Percentiles rank a stretch among this genome's conserved stretches.
These are phyloP conservation scores for Pogoniulus pusillus DNA, from an alignment of 2,797 vertebrate genomes.

Conservation along the genomic window DNA sequence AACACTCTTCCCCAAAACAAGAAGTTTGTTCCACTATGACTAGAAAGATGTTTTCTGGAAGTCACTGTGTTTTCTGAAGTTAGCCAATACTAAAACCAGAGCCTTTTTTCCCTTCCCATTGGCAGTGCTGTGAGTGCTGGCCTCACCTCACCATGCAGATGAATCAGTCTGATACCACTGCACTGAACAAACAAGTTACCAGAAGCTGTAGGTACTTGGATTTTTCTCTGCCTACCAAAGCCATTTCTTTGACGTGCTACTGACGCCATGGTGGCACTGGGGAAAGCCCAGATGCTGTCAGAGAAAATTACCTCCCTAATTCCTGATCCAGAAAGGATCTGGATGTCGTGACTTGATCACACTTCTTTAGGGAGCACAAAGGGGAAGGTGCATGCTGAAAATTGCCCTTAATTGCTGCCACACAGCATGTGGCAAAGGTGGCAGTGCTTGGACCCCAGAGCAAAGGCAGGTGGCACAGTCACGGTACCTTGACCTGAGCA, in stretches of 20 bases:
- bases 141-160: neutral
- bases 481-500: neutral
- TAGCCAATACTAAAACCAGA: neutral
- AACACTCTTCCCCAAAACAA: neutral
- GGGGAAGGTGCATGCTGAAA: neutral
- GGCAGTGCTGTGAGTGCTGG: accelerated
- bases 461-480: neutral
- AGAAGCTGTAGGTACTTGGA: neutral
- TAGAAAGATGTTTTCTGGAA: neutral
- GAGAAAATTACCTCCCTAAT: neutral
- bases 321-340: neutral
- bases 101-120: neutral
- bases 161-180: neutral
- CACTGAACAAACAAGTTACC: neutral
- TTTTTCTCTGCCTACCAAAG: neutral
- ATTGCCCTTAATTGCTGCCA: neutral
- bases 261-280: accelerated
- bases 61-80: neutral
- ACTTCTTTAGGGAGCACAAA: accelerated
- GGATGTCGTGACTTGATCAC: accelerated
- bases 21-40: neutral
- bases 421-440: neutral
- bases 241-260: neutral
- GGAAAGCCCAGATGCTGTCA: neutral
- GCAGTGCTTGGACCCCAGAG: accelerated